Conservation (phyloP, 2,888 invertebrate genomes). For the Hydroisotoma schaefferi region DNA sequence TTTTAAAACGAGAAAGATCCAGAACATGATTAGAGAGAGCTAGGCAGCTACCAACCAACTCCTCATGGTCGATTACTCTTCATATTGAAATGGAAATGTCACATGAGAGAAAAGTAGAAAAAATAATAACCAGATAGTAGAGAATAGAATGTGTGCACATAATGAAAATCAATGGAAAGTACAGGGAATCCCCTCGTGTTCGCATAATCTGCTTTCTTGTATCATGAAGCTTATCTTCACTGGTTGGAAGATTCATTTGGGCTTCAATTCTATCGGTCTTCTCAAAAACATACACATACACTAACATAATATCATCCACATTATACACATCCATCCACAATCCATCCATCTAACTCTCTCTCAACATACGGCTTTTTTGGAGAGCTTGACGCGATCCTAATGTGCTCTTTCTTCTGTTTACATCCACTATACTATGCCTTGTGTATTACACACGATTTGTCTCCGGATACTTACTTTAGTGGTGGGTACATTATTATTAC, state of each 20-base stretch:
- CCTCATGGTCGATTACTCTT: slow-evolving; percentile 48
- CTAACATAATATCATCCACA: neutral
- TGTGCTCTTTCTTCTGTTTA: neutral
- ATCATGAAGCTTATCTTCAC: slow-evolving; percentile 12
- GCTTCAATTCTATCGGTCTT: neutral
- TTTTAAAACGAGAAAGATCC: neutral
- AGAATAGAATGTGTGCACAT: neutral
- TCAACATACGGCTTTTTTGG: neutral
- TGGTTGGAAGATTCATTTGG: slow-evolving; percentile 10
- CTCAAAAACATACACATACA: slow-evolving; percentile 1
- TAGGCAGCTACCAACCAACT: neutral
- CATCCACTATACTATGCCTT: too few species aligned
- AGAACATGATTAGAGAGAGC: slow-evolving; percentile 11
- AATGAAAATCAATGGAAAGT: slow-evolving; percentile 11
- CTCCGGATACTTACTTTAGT: neutral
- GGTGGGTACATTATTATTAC: neutral
- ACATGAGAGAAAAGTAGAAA: slow-evolving; percentile 32
- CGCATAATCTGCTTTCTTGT: slow-evolving; percentile 8
- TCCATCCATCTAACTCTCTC: slow-evolving; percentile 33
- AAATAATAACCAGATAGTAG: slow-evolving; percentile 1
- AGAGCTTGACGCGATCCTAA: neutral
- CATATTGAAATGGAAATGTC: slow-evolving; percentile 49
- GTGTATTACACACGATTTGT: too few species aligned
- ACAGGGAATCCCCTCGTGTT: neutral
- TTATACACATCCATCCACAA: slow-evolving; percentile 11